Evolutionary conservation across 2,888 invertebrate genomes (phyloP), one percentile per base, ranked within the genome.

Genomic region (Perdita meconis): DNA sequence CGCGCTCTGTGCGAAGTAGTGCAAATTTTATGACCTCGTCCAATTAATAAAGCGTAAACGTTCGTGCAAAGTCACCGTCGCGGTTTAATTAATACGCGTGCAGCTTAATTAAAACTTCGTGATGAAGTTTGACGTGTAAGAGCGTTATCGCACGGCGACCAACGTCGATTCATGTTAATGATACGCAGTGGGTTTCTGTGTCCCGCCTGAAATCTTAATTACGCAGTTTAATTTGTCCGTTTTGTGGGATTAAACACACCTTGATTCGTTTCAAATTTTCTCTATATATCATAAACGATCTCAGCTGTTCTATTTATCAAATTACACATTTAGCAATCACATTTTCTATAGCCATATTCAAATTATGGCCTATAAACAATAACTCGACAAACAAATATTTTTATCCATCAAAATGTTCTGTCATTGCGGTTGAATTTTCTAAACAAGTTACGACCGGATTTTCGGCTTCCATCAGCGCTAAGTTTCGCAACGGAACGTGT

Each of bases 101-200:
- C 30, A 3, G 30, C 3, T 55, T 55, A 55, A 65, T 65, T n/a
- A 65, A 65, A 65, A n/a, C n/a, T n/a, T n/a, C n/a, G n/a, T n/a
- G n/a, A n/a, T n/a, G n/a, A n/a, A 55, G 10, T 26, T 6, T 12
- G 10, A 42, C 42, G 34, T 19, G 42, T n/a, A 42, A 40, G 16
- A 5, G 34, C 8, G 42, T 22, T 34, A 34, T 42, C 30, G 50
- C 19, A 26, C 10, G 51, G n/a, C 6, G 51, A 13, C 19, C 13
- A 38, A 26, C 47, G 34, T n/a, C 24, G 56, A 50, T 57, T 36
- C 26, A 67, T 3, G 36, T 50, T 57, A 66, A 47, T 42, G 38
- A 67, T 38, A 22, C 13, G 12, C n/a, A 34, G 47, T 57, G 34
- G n/a, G 16, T 2, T 51, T 59, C 40, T 51, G 51, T 38, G 59